A percentile compares a stretch with the other conserved stretches of the same genome.
Conservation (phyloP, 2,113 vertebrate species). For the Anthoscopus minutus region DNA sequence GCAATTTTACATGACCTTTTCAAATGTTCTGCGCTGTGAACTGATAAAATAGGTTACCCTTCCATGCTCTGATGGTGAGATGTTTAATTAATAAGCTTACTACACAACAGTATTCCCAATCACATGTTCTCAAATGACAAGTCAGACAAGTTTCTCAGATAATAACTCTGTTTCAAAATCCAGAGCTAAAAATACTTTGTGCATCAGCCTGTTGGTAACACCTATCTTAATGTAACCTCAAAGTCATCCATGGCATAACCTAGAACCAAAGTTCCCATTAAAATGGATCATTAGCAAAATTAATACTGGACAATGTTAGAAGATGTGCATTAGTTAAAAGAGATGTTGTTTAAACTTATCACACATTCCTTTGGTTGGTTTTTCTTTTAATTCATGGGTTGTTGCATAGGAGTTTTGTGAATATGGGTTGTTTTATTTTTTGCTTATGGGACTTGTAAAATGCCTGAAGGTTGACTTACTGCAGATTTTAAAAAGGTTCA, state of each 20-base stretch:
- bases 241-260: background rate
- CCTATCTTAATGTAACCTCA: background rate
- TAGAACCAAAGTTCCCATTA: background rate
- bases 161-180: conserved; percentile 11
- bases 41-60: conserved; percentile 63
- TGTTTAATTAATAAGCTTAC: conserved; percentile 68
- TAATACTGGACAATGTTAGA: background rate
- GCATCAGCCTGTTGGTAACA: conserved; percentile 10
- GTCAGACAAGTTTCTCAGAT: conserved; percentile 27
- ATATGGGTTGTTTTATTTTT: background rate
- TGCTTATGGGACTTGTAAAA: background rate
- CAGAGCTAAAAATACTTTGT: conserved; percentile 29
- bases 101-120: background rate
- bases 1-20: conserved; percentile 32
- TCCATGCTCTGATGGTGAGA: conserved; percentile 38
- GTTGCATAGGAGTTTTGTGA: background rate
- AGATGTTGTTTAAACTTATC: background rate
- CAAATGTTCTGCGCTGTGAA: background rate
- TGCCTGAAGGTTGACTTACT: conserved; percentile 14
- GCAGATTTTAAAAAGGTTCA: conserved; percentile 18
- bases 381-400: background rate
- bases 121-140: conserved; percentile 11
- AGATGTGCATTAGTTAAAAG: background rate
- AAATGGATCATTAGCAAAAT: background rate
- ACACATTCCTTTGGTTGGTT: background rate